A percentile compares a stretch with the other conserved stretches of the same genome.
Conservation (phyloP, 2,113 vertebrate genomes). For the Lichenostomus cassidix region DNA sequence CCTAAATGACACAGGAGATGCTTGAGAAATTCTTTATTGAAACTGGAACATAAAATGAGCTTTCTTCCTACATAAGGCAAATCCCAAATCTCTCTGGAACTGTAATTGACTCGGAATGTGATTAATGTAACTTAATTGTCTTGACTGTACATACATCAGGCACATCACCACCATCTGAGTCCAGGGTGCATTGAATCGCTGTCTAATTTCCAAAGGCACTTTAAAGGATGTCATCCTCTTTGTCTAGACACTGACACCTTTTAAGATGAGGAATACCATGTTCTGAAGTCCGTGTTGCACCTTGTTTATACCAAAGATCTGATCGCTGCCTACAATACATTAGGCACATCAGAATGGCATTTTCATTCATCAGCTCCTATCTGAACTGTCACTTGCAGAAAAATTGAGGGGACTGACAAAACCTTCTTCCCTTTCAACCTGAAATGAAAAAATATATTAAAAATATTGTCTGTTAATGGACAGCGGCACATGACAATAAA, state of each 20-base stretch:
- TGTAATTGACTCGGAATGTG: constrained; percentile 70
- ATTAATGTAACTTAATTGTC: constrained; percentile 75
- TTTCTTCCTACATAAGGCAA: constrained; percentile 55
- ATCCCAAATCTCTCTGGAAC: constrained; percentile 59
- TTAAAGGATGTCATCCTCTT: constrained; percentile 56
- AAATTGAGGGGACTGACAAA: constrained; percentile 47
- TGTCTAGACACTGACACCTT: constrained; percentile 61
- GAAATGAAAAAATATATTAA: constrained; percentile 50
- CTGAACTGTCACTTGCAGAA: constrained; percentile 42
- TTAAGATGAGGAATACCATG: constrained; percentile 42
- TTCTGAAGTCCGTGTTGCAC: constrained; percentile 3
- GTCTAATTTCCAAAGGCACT: constrained; percentile 65
- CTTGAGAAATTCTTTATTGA: constrained; percentile 49
- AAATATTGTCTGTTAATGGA: constrained; percentile 6
- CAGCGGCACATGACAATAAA: constrained; percentile 5
- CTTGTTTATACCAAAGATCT: constrained; percentile 55
- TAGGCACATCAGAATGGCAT: constrained; percentile 25
- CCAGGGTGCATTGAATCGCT: constrained; percentile 42
- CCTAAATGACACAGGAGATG: constrained; percentile 12
- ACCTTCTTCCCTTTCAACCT: constrained; percentile 8
- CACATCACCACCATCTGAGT: constrained; percentile 65
- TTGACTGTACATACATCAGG: constrained; percentile 69
- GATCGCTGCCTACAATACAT: constrained; percentile 17
- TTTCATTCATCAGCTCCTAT: constrained; percentile 52
- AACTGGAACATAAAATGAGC: constrained; percentile 50